Evolutionary conservation across 2,888 invertebrate species (phyloP), one percentile per base, ranked within the genome.

Genomic region (Allygus modestus): DNA sequence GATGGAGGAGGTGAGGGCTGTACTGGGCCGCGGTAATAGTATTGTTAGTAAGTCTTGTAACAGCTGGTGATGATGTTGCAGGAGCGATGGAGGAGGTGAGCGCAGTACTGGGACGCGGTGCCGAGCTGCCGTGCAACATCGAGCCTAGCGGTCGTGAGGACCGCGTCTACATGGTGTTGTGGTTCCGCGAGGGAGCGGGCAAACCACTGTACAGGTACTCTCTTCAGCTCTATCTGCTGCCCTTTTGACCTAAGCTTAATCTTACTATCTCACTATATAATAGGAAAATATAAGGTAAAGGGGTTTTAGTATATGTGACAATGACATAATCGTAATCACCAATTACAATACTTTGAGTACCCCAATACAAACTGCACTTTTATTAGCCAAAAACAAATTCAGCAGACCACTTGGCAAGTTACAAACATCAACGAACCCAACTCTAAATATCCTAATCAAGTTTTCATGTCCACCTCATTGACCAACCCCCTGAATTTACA

Each of bases 91-190:
- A 94, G 84, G 93, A 93, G 87, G 96, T 97, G 87, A 96, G 96
- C 89, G 97, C 97, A 15, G 97, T 97, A 65, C 92, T 97, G 87
- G 96, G 97, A 9, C 93, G 95, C 82, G 96, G 95, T 87, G 97
- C 97, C 85, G 95, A 95, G 81, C 91, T 97, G 89, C 97, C 97
- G 51, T 97, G 97, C 92, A 96, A 97, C 93, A 96, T 97, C 90
- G 96, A 95, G 88, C 96, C 97, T 83, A 94, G 94, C 90, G 93
- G 94, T 84, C 93, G 94, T 88, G 96, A 96, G 89, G 97, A 97
- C 91, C 93, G 96, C 86, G 96, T 97, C 86, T 97, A 97, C 91
- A 97, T 97, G 96, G 97, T 97, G 88, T 93, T 97, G 82, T 97
- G 97, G 97, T 97, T 97, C 91, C 93, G 96, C 87, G 97, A 97